Conservation (phyloP, 2,797 vertebrate species). For the Falco peregrinus region DNA sequence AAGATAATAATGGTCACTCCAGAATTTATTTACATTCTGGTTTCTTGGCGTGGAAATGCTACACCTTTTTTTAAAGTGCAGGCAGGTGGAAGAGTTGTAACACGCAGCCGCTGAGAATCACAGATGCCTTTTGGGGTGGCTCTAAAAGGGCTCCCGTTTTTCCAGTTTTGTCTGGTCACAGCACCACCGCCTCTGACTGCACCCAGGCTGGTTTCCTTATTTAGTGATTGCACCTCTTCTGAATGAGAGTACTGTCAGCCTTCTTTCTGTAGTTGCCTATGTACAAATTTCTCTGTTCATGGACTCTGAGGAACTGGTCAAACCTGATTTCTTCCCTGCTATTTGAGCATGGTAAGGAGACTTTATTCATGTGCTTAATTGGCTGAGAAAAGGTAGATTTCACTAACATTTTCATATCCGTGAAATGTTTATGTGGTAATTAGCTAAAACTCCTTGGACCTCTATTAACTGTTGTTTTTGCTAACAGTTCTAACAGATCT, state of each 20-base stretch:
- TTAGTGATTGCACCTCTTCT: background rate
- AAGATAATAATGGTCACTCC: too few relatives aligned
- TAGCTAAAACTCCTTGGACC: background rate
- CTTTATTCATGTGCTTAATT: background rate
- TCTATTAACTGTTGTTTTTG: background rate
- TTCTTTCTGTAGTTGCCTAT: background rate
- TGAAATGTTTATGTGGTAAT: background rate
- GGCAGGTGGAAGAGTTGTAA: too few relatives aligned
- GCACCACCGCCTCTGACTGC: too few relatives aligned
- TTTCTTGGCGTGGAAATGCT: too few relatives aligned
- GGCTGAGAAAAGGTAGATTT: background rate
- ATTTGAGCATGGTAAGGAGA: background rate
- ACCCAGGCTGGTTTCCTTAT: too few relatives aligned
- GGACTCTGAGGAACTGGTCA: background rate
- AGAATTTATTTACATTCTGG: too few relatives aligned
- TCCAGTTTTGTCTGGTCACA: too few relatives aligned
- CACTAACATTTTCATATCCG: background rate
- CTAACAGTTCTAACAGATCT: background rate
- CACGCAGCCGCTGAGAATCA: too few relatives aligned
- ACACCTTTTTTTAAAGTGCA: too few relatives aligned
- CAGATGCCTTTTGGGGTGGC: too few relatives aligned
- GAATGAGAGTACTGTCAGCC: background rate
- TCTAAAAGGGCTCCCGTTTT: too few relatives aligned
- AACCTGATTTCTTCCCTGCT: background rate
- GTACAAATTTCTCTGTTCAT: background rate